Evolutionary conservation across 2,113 vertebrate species (phyloP), one percentile per base, ranked within the genome.

Genomic region (Dromiciops gliroides): DNA sequence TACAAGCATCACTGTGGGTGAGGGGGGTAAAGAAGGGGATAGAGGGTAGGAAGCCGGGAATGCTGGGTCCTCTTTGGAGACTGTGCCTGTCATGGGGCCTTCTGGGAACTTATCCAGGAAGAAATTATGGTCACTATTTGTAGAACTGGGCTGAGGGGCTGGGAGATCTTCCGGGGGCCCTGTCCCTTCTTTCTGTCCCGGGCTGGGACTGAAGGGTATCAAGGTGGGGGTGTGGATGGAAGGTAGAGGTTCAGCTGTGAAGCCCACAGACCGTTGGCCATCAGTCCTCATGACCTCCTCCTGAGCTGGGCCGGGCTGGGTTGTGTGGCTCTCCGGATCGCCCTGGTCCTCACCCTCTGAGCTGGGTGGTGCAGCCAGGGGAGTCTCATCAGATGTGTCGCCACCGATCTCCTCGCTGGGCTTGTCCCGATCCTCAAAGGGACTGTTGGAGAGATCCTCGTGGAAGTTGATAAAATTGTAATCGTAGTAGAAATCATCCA

Each of bases 391-490:
- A 48, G 50, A 90, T 0, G 53, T 49, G 8, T 23, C 97, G 6
- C 97, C 92, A 26, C 75, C 23, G 0, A 5, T 31, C 16, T 23
- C 96, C 92, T 96, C 90, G 0, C 50, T 60, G 31, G 67, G 94
- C 25, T 6, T 92, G 56, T 97, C 90, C 0, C 96, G 98, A 48
- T 98, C 98, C 0, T 12, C 60, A 31, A 96, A 98, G 92, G 98
- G 98, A 14, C 98, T 98, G 16, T 99, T 98, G 0, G 99, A 98
- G 90, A 99, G 97, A 94, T 99, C 99, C 96, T 99, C 99, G 0
- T 99, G 99, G 97, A 99, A 99, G 95, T 99, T 99, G 96, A 99
- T 99, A 8, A 99, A 99, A 94, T 99, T 99, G 23, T 99, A 99
- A 97, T 99, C 99, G 0, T 99, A 99, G 97, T 99, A 99, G 97